These are phyloP conservation scores for Proterorhinus semilunaris DNA, from an alignment of 2,113 vertebrate genomes.

Conservation along the genomic window DNA sequence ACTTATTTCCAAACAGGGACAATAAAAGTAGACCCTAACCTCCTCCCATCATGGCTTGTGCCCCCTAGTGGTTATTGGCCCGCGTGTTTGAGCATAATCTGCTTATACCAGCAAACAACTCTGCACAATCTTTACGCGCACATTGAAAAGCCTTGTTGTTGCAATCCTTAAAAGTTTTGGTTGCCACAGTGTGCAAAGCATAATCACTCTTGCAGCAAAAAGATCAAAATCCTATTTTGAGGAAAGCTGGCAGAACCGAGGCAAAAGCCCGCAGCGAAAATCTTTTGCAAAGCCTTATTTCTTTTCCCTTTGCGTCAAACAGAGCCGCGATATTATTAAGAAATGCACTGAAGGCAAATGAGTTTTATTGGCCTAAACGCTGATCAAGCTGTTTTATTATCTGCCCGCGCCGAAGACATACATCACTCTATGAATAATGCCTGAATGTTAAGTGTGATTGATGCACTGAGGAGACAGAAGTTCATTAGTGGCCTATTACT, in stretches of 20 bases:
- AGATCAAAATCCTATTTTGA: constrained; percentile 64
- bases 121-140: constrained; percentile 8
- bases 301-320: background rate
- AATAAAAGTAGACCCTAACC: too few species aligned
- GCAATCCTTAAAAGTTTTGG: constrained; percentile 31
- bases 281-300: constrained; percentile 1
- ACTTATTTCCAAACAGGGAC: too few species aligned
- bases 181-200: constrained; percentile 35
- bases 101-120: too few species aligned
- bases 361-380: constrained; percentile 30
- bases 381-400: constrained; percentile 49
- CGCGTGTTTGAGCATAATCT: too few species aligned
- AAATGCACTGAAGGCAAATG: constrained; percentile 43
- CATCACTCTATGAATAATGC: constrained; percentile 62
- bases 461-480: constrained; percentile 27
- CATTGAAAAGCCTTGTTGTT: constrained; percentile 19
- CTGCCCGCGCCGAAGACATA: constrained; percentile 41
- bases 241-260: constrained; percentile 41
- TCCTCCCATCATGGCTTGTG: too few species aligned
- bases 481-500: constrained; percentile 44
- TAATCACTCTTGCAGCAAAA: constrained; percentile 54
- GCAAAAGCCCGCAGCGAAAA: constrained; percentile 44
- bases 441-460: constrained; percentile 34
- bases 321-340: constrained; percentile 42
- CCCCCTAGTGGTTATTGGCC: too few species aligned